Evolutionary conservation across 2,888 invertebrate genomes (phyloP).

Genomic region (Trachelus tabidus): DNA sequence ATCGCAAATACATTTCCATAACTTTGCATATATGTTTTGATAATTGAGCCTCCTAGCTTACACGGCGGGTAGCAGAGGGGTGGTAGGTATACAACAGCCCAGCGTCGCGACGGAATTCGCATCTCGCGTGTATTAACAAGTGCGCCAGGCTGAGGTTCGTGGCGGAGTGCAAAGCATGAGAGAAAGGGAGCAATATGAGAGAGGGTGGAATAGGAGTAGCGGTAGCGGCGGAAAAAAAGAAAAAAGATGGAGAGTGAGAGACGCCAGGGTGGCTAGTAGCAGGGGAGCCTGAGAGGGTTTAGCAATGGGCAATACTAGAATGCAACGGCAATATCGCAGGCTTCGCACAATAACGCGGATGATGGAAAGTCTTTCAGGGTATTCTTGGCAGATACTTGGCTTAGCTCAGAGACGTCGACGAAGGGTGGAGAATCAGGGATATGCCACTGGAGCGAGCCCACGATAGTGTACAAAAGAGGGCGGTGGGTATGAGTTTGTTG

Average conservation of each 20-base stretch:
- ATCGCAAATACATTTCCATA: constrained; percentile 61
- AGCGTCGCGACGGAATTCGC: not conserved
- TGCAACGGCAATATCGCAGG: constrained; percentile 50
- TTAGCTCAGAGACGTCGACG: constrained; percentile 8
- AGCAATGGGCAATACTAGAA: constrained; percentile 31
- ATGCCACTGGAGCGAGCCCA: constrained; percentile 13
- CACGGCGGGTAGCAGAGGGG: not conserved
- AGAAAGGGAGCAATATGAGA: not conserved
- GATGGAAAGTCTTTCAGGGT: constrained; percentile 57
- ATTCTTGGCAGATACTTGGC: constrained; percentile 58
- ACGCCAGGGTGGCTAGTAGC: not conserved
- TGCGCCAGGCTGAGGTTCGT: not conserved
- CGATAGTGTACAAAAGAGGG: constrained; percentile 1
- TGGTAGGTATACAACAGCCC: not conserved
- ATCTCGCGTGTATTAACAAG: not conserved
- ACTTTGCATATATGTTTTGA: constrained; percentile 63
- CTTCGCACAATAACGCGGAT: constrained; percentile 60
- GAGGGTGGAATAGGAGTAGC: not conserved
- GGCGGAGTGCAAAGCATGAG: not conserved
- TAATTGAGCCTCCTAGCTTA: constrained; percentile 46
- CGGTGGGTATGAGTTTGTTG: not conserved
- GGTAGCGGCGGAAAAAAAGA: not conserved
- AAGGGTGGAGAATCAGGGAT: constrained; percentile 14
- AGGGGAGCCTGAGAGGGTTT: constrained; percentile 2
- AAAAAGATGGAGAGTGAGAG: constrained; percentile 27